These are phyloP conservation scores for Bubo scandiacus DNA, from an alignment of 2,113 vertebrate genomes.

Conservation along the genomic window DNA sequence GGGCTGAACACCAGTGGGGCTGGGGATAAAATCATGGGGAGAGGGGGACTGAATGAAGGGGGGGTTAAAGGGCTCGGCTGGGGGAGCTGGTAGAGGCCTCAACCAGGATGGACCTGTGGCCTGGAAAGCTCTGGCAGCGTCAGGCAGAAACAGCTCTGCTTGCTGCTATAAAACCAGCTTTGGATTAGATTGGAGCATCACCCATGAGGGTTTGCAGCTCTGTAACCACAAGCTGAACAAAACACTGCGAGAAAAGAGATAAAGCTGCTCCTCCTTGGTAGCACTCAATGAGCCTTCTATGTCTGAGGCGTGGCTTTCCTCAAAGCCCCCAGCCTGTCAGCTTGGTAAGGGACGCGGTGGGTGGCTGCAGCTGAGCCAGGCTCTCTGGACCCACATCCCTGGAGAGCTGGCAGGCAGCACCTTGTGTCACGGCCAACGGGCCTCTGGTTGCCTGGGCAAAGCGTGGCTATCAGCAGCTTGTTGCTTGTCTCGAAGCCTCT, in stretches of 20 bases:
- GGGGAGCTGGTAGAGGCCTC: background rate
- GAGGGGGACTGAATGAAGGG: background rate
- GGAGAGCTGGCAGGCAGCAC: background rate
- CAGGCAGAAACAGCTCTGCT: background rate
- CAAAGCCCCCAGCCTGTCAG: background rate
- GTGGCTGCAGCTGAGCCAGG: background rate
- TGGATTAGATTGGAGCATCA: background rate
- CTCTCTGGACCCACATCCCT: background rate
- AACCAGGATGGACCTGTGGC: background rate
- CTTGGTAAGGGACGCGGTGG: background rate
- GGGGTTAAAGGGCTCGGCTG: background rate
- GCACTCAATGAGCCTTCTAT: background rate
- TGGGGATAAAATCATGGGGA: background rate
- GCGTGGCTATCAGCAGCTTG: background rate
- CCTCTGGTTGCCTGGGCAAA: background rate
- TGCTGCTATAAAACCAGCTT: background rate
- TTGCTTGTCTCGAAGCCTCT: background rate
- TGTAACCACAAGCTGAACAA: background rate
- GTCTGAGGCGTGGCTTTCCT: background rate
- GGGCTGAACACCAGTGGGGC: background rate
- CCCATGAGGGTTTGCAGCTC: background rate
- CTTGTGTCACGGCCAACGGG: fast-evolving
- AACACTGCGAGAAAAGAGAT: background rate
- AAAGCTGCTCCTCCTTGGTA: background rate
- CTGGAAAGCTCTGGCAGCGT: background rate